These are phyloP conservation scores for Caenorhabditis afra DNA, from an alignment of 2,888 invertebrate species.

Conservation along the genomic window DNA sequence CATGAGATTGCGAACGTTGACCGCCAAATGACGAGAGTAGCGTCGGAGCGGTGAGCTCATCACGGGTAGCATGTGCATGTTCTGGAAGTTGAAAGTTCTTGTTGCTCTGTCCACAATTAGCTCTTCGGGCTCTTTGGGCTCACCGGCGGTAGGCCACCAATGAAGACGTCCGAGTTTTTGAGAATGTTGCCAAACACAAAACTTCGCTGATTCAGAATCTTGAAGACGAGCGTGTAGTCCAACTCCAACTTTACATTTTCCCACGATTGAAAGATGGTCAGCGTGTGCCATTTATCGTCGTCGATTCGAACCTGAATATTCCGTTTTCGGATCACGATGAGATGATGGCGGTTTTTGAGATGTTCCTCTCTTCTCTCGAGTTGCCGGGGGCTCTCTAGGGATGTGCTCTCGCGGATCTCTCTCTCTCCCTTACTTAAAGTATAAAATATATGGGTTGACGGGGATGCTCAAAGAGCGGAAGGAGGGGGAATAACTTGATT, in stretches of 20 bases:
- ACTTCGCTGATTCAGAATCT: slow-evolving; percentile 88
- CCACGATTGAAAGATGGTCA: slow-evolving; percentile 85
- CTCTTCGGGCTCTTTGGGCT: neutral
- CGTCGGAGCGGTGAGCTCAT: slow-evolving; percentile 78
- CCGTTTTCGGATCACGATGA: neutral
- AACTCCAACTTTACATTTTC: slow-evolving; percentile 80
- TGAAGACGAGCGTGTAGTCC: slow-evolving; percentile 76
- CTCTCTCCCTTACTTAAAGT: slow-evolving; percentile 57
- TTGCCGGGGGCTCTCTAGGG: slow-evolving; percentile 7
- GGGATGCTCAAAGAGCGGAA: slow-evolving; percentile 44
- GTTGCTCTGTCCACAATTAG: too few species aligned
- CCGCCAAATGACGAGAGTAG: slow-evolving; percentile 82
- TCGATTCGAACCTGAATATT: slow-evolving; percentile 85
- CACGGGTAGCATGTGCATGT: slow-evolving; percentile 71
- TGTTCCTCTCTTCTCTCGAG: too few species aligned
- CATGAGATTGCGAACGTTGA: slow-evolving; percentile 92
- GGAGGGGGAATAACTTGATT: slow-evolving; percentile 40
- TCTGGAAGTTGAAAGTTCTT: slow-evolving; percentile 62
- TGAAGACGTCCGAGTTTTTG: slow-evolving; percentile 93
- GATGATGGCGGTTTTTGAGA: too few species aligned
- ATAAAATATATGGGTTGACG: slow-evolving; percentile 52
- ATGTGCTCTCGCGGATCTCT: slow-evolving; percentile 47
- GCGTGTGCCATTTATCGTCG: slow-evolving; percentile 94
- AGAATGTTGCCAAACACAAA: slow-evolving; percentile 90
- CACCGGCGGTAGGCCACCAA: slow-evolving; percentile 92